Conservation (phyloP, 2,888 invertebrate species). For the Parascotia fuliginaria region DNA sequence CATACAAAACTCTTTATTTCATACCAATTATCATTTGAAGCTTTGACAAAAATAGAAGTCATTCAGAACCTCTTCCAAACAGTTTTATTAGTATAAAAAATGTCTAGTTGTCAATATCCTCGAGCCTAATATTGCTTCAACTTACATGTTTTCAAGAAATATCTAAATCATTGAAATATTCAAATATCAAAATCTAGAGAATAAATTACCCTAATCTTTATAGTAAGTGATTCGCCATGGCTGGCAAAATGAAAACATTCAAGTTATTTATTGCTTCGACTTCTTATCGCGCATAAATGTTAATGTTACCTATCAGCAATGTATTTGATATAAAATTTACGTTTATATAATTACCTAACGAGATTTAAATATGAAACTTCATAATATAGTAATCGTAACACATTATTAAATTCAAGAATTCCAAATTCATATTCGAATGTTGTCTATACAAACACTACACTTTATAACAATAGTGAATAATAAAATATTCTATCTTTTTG, state of each 20-base stretch:
- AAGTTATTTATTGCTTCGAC: constrained; percentile 27
- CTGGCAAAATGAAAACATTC: constrained; percentile 26
- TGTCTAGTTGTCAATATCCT: too few relatives aligned
- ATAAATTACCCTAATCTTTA: constrained; percentile 18
- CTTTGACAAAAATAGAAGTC: too few relatives aligned
- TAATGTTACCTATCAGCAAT: constrained; percentile 20
- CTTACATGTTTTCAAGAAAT: too few relatives aligned
- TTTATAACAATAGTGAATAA: constrained; percentile 28
- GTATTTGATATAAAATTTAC: constrained; percentile 20
- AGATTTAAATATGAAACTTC: background rate
- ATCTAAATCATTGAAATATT: too few relatives aligned
- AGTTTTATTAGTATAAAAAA: too few relatives aligned
- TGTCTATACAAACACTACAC: constrained; percentile 31
- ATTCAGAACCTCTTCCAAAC: too few relatives aligned
- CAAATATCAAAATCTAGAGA: constrained; percentile 4
- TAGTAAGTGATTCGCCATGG: constrained; percentile 17
- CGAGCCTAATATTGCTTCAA: too few relatives aligned
- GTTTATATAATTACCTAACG: constrained; percentile 9
- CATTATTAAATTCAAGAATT: too few relatives aligned
- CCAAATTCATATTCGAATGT: background rate
- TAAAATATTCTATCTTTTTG: constrained; percentile 39
- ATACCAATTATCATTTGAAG: too few relatives aligned
- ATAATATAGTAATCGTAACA: background rate
- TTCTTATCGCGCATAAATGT: constrained; percentile 27
- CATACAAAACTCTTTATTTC: too few relatives aligned